A percentile compares a stretch with the other conserved stretches of the same genome.
Conservation (phyloP, 2,113 vertebrate species). For the Corythoichthys haematopterus region DNA sequence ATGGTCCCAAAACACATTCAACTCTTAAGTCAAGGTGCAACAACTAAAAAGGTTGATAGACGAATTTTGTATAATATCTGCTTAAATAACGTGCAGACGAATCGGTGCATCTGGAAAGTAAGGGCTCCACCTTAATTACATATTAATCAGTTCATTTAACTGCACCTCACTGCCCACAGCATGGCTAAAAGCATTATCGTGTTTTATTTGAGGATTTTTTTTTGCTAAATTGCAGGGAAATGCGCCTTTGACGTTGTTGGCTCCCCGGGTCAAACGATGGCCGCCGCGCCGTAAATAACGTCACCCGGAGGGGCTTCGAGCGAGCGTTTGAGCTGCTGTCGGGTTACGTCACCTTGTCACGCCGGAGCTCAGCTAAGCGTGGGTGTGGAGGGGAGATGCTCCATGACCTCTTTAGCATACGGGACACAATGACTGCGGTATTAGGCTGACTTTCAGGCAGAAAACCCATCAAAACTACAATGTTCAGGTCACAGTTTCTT, state of each 20-base stretch:
- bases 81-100: slow-evolving; percentile 4
- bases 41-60: neutral
- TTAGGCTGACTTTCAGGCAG: neutral
- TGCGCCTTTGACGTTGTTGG: slow-evolving; percentile 5
- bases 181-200: slow-evolving; percentile 46
- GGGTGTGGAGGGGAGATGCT: slow-evolving; percentile 16
- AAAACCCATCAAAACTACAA: neutral
- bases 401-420: slow-evolving; percentile 13
- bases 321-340: slow-evolving; percentile 34
- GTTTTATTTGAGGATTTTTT: slow-evolving; percentile 21
- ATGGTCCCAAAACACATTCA: neutral
- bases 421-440: neutral
- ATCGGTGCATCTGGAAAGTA: slow-evolving; percentile 18
- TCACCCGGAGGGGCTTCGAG: slow-evolving; percentile 28
- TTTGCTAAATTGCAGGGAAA: slow-evolving; percentile 8
- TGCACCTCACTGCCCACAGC: slow-evolving; percentile 15
- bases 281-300: slow-evolving; percentile 36
- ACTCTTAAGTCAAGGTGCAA: neutral
- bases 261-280: slow-evolving; percentile 5
- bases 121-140: slow-evolving; percentile 26
- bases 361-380: slow-evolving; percentile 38
- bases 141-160: slow-evolving; percentile 40
- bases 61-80: neutral
- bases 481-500: neutral
- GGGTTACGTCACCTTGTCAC: slow-evolving; percentile 48